Percentiles rank a stretch among this genome's conserved stretches.
These are phyloP conservation scores for Ciconia nigra DNA, from an alignment of 2,797 vertebrate genomes.

Conservation along the genomic window DNA sequence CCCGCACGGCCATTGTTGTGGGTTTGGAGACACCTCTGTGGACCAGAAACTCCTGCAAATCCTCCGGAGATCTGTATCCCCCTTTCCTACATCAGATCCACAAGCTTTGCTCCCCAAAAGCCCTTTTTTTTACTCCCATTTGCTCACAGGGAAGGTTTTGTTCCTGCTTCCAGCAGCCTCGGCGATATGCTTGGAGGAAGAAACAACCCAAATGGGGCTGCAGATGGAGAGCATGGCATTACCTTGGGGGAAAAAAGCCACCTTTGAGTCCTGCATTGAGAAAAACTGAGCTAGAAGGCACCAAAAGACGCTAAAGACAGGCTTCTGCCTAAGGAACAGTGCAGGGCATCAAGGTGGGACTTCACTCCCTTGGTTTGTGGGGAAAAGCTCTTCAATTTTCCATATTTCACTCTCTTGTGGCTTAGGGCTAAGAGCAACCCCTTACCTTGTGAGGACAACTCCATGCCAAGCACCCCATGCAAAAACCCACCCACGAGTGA, in stretches of 20 bases:
- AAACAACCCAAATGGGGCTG: not conserved
- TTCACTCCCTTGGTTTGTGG: not conserved
- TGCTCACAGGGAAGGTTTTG: not conserved
- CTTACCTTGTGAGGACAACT: not conserved
- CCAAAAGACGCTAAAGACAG: not conserved
- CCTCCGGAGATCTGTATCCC: not conserved
- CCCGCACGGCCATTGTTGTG: fast-evolving
- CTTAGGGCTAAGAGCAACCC: not conserved
- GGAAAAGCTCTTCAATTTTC: not conserved
- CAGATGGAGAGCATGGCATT: not conserved
- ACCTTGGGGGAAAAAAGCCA: not conserved
- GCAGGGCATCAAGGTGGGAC: not conserved
- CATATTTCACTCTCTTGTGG: not conserved
- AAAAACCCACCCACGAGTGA: fast-evolving
- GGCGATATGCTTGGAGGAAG: fast-evolving
- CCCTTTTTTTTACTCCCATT: not conserved
- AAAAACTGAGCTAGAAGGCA: not conserved
- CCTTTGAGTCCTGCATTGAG: not conserved
- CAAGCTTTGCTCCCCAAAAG: not conserved
- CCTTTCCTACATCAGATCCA: not conserved
- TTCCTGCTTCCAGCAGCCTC: not conserved
- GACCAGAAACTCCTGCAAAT: not conserved
- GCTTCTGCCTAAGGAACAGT: not conserved
- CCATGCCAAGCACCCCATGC: not conserved
- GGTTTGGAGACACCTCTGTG: not conserved